Conservation (phyloP, 2,888 invertebrate genomes). For the Malacosoma neustria region DNA sequence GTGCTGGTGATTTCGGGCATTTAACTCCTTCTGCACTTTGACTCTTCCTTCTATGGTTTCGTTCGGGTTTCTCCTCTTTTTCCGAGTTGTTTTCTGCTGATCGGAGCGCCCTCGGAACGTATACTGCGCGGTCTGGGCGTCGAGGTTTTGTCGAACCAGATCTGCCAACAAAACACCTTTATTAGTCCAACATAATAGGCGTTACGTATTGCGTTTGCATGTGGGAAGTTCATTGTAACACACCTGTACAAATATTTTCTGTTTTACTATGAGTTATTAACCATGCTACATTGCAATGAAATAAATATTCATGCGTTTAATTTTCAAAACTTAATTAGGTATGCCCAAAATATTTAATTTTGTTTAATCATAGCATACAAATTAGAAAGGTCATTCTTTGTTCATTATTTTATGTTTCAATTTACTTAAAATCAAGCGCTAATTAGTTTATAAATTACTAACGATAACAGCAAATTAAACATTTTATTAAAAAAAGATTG, state of each 20-base stretch:
- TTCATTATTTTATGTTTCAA: no score
- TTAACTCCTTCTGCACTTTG: slow-evolving; percentile 34
- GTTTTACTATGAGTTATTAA: not conserved
- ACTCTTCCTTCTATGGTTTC: slow-evolving; percentile 27
- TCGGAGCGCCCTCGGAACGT: slow-evolving; percentile 83
- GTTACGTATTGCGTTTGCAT: not conserved
- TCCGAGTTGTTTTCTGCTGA: slow-evolving; percentile 32
- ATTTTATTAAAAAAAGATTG: no score
- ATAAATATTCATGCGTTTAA: not conserved
- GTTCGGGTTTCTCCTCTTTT: slow-evolving; percentile 33
- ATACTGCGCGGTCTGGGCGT: slow-evolving; percentile 86
- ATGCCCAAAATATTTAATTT: no score
- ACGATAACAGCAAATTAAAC: no score
- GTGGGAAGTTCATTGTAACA: not conserved
- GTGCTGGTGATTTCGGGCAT: slow-evolving; percentile 51
- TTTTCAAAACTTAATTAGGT: not conserved
- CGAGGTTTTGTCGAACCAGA: slow-evolving; percentile 62
- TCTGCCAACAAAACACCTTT: slow-evolving; percentile 28
- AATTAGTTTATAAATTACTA: no score
- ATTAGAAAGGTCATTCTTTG: no score
- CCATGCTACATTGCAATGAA: not conserved
- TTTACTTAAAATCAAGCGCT: no score
- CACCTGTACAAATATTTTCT: not conserved
- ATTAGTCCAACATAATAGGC: slow-evolving; percentile 7
- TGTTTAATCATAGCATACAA: no score